Percentiles rank a stretch among this genome's conserved stretches.
Conservation (phyloP, 2,888 invertebrate genomes). For the Scrobipalpa atriplicella region DNA sequence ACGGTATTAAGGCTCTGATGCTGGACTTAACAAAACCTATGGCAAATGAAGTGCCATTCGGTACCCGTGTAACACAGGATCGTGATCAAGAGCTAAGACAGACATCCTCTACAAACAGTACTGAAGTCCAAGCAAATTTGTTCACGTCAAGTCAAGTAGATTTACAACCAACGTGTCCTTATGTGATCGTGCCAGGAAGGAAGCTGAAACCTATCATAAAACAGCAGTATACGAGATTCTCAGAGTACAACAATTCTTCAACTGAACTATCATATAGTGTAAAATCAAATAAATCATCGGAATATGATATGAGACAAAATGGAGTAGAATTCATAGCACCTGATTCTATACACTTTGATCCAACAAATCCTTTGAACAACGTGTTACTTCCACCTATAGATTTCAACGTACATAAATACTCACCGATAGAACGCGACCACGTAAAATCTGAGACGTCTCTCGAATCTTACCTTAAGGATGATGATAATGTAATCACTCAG, state of each 20-base stretch:
- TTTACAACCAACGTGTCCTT: conserved; percentile 37
- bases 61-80: conserved; percentile 39
- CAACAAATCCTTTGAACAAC: conserved; percentile 68
- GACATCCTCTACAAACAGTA: conserved; percentile 39
- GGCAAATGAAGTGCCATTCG: conserved; percentile 47
- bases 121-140: conserved; percentile 64
- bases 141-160: conserved; percentile 68
- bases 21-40: conserved; percentile 68
- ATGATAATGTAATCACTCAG: not conserved
- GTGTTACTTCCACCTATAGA: conserved; percentile 51
- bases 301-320: not conserved
- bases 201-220: conserved; percentile 13
- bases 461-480: not conserved
- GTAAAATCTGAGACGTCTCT: not conserved
- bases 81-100: not conserved
- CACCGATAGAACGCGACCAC: conserved; percentile 41
- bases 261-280: not conserved
- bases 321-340: not conserved
- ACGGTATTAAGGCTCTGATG: conserved; percentile 67
- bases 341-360: conserved; percentile 61
- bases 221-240: not conserved
- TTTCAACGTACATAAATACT: conserved; percentile 51
- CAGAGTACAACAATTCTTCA: not conserved
- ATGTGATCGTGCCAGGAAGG: not conserved
- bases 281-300: not conserved